Base-by-base conservation (phyloP, 2,797 vertebrate genomes). In the Gymnoscopelus microlampas region DNA sequence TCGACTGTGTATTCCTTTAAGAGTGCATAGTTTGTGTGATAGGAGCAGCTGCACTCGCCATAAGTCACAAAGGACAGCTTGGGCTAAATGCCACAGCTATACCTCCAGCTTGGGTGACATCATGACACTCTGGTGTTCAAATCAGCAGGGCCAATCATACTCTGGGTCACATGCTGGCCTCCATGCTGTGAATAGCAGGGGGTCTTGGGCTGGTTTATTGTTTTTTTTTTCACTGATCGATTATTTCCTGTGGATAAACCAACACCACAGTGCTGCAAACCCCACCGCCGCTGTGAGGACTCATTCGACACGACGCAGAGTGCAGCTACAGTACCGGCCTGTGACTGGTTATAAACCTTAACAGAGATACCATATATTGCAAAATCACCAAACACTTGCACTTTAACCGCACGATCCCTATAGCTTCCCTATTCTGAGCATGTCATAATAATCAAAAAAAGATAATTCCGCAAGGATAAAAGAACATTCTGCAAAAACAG, bases 191-290 rank as follows among this genome's bases (percentile, higher is more conserved):
- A 68, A 44, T 80, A 82, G 76, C 75, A 32, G 77, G 87, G 74
- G 70, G 76, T 80, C 76, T 79, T 89, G 83, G 83, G 84, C 84
- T 79, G 77, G 51, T 85, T 85, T 76, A 44, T 77, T 91, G 88
- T 91, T 87, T 90, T 91, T 91, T 87, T 90, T 89, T 84, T 80
- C 77, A 79, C 82, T 32, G 62, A 92, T 91, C 86, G 82, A 93
- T 91, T 49, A 58, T 65, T 89, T 86, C 91, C 85, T 74, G 89
- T 58, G 69, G 89, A 73, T 87, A 89, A 88, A 84, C 83, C 85
- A 85, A 86, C 83, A 85, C 78, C 9, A 1, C 1, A 7, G 39
- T 0, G 82, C 85, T 74, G 77, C 83, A 56, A 79, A 88, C 85
- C 83, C 86, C 68, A 88, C 89, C 82, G 88, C 85, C 86, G 88